Evolutionary conservation across 2,888 invertebrate genomes (phyloP), one percentile per base, ranked within the genome.

Genomic region (Drosophila anomalata): DNA sequence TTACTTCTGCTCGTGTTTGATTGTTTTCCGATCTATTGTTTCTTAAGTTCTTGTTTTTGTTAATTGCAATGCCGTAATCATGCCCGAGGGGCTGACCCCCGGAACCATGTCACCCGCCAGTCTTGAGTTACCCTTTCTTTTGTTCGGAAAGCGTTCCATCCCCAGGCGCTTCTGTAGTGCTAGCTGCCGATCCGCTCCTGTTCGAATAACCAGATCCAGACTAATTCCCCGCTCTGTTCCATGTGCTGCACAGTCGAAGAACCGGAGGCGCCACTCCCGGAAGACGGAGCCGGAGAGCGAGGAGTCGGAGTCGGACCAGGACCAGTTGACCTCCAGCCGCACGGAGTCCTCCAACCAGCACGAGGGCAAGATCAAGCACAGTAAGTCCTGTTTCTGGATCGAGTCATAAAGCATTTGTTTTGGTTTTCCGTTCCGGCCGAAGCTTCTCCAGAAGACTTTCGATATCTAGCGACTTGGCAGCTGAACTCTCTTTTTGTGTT

Each of bases 321-420:
- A 95, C 87, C 95, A 95, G 87, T 90, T 95, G 88, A 95, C 95
- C 75, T 95, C 95, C 75, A 95, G 95, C 89, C 93, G 95, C 87
- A 95, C 95, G 60, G 95, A 95, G 92, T 95, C 95, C 81, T 95
- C 95, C 90, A 95, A 95, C 92, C 95, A 95, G 87, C 93, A 95
- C 81, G 95, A 95, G 89, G 93, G 94, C 89, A 95, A 95, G 92
- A 93, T 94, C 86, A 95, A 95, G 91, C 94, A 94, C 91, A 95
- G 95, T 95, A 93, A 92, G 94, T 93, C 12, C 7, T 5, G n/a
- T n/a, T 36, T n/a, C 36, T 14, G 36, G 36, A 6, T 14, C n/a
- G 36, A 36, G n/a, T 36, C 33, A 33, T 33, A 33, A 33, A 33
- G 36, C 6, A 8, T 14, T 14, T 50, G 12, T 65, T 26, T 53